phyloP scores from a whole-genome alignment of 2,888 invertebrate genomes.

The Pharmacophagus antenor region DNA sequence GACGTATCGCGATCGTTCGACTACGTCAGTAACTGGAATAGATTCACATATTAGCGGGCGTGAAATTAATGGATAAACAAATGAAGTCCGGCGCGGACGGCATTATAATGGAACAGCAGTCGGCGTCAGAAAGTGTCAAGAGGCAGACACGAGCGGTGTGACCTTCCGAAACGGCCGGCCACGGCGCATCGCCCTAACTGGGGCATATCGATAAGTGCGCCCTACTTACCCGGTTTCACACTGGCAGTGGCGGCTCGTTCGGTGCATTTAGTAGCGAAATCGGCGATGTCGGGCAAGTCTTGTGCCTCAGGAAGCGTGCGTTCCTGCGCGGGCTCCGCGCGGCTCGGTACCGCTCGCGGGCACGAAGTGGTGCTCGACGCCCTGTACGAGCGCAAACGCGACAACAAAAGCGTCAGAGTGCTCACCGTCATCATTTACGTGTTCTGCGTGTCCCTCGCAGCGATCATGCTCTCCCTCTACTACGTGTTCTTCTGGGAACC shows the following conservation, averaged over 20 bases:
- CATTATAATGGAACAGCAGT: slow-evolving; percentile 75
- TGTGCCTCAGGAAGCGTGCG: slow-evolving; percentile 79
- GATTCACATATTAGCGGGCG: slow-evolving; percentile 64
- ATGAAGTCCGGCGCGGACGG: slow-evolving; percentile 69
- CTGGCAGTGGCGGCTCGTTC: slow-evolving; percentile 38
- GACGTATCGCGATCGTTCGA: slow-evolving; percentile 64
- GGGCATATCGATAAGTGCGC: slow-evolving; percentile 76
- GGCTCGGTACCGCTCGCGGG: slow-evolving; percentile 56
- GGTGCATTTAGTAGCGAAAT: slow-evolving; percentile 51
- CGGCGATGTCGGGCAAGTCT: slow-evolving; percentile 80
- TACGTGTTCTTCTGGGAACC: slow-evolving; percentile 98
- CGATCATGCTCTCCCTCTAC: slow-evolving; percentile 95
- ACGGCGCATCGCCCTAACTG: slow-evolving; percentile 61
- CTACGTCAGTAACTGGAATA: slow-evolving; percentile 77
- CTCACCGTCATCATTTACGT: slow-evolving; percentile 96
- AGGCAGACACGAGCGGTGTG: slow-evolving; percentile 72
- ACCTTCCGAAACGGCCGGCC: slow-evolving; percentile 63
- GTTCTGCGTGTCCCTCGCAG: slow-evolving; percentile 95
- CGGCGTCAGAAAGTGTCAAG: slow-evolving; percentile 73
- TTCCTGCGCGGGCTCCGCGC: slow-evolving; percentile 69
- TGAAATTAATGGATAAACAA: slow-evolving; percentile 81
- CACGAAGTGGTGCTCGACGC: slow-evolving; percentile 86
- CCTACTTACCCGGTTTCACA: slow-evolving; percentile 67
- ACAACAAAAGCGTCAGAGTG: slow-evolving; percentile 93
- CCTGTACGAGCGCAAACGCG: slow-evolving; percentile 90